phyloP scores from a whole-genome alignment of 1,140 invertebrate genomes.

The Cotesia typhae region DNA sequence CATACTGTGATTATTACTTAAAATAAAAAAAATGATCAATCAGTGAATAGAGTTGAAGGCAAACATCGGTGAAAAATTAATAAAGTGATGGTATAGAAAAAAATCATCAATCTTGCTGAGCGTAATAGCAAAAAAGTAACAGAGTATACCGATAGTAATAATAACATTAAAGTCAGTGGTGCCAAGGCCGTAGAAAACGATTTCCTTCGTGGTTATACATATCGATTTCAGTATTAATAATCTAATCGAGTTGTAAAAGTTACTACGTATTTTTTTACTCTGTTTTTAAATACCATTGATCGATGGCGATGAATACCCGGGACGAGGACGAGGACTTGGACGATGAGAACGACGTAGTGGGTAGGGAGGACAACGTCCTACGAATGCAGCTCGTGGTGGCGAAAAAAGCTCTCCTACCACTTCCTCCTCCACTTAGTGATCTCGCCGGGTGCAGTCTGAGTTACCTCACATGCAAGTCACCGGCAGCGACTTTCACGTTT shows the following conservation, averaged over 20 bases:
- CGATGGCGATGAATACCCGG: slow-evolving; percentile 42
- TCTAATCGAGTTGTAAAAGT: no score
- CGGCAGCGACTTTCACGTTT: slow-evolving; percentile 27
- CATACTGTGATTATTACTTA: no score
- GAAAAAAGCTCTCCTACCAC: slow-evolving; percentile 34
- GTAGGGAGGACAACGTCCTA: slow-evolving; percentile 37
- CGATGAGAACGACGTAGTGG: slow-evolving; percentile 35
- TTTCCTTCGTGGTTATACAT: not conserved
- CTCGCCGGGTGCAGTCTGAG: slow-evolving; percentile 41
- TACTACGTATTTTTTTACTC: not conserved
- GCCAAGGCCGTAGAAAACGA: not conserved
- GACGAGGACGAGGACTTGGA: slow-evolving; percentile 42
- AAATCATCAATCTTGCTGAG: not conserved
- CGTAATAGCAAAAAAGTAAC: not conserved
- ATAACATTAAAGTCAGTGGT: slow-evolving; percentile 3
- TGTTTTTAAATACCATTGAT: slow-evolving; percentile 38
- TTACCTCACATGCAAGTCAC: slow-evolving; percentile 33
- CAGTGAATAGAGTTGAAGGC: no score
- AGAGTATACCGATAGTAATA: no score
- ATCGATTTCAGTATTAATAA: no score
- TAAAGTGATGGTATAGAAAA: no score
- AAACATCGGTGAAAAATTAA: no score
- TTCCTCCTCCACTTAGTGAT: slow-evolving; percentile 30
- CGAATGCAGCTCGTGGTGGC: slow-evolving; percentile 17
- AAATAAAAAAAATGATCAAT: no score